Evolutionary conservation across 2,113 vertebrate genomes (phyloP).

Genomic region (Rhegmatorhina hoffmannsi): DNA sequence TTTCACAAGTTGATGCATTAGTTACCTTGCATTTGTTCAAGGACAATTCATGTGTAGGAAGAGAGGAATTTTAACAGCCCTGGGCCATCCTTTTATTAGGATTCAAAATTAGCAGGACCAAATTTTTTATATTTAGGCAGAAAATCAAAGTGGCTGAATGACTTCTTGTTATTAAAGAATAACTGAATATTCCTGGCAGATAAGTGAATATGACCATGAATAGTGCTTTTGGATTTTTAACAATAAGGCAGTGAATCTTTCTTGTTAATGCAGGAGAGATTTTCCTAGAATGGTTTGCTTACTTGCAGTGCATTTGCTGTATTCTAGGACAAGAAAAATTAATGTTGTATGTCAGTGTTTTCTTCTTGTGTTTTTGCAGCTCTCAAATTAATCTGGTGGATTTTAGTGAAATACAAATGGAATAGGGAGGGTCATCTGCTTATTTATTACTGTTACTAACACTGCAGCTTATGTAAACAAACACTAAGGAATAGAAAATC

Average conservation of each 20-base stretch:
- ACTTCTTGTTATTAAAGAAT: slow-evolving; percentile 19
- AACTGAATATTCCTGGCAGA: slow-evolving; percentile 38
- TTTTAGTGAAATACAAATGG: background rate
- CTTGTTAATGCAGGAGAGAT: background rate
- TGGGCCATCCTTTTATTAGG: background rate
- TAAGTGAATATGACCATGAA: background rate
- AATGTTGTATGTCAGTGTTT: background rate
- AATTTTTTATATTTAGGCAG: slow-evolving; percentile 64
- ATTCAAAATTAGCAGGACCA: slow-evolving; percentile 43
- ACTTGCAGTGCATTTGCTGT: background rate
- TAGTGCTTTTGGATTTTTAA: background rate
- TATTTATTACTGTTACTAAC: background rate
- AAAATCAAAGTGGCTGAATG: slow-evolving; percentile 24
- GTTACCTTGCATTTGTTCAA: slow-evolving; percentile 41
- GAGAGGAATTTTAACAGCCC: background rate
- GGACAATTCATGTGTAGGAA: slow-evolving; percentile 12
- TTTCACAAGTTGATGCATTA: background rate
- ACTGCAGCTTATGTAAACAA: background rate
- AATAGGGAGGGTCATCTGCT: background rate
- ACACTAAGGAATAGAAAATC: background rate
- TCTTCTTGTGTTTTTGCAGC: background rate
- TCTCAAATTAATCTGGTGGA: background rate
- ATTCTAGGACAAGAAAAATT: background rate
- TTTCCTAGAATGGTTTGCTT: background rate
- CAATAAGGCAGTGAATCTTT: slow-evolving; percentile 4